Percentiles rank a stretch among this genome's conserved stretches.
Conservation (phyloP, 2,888 invertebrate species). For the Cetonia aurata region DNA sequence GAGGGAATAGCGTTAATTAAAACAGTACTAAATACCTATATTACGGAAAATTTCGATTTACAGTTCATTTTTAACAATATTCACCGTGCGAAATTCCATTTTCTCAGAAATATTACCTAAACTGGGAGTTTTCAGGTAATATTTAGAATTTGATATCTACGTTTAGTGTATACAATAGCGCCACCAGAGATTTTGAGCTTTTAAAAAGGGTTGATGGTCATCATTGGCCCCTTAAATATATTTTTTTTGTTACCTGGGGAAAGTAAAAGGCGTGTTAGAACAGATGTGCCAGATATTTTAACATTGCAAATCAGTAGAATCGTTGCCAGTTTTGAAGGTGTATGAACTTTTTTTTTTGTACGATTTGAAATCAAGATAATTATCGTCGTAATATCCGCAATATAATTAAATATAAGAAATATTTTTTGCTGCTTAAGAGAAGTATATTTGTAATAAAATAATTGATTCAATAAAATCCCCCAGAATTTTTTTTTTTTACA, state of each 20-base stretch:
- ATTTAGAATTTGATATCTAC: constrained; percentile 29
- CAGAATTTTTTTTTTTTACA: too few relatives aligned
- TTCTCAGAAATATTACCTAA: not conserved
- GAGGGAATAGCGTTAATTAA: not conserved
- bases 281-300: too few relatives aligned
- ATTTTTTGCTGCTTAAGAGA: too few relatives aligned
- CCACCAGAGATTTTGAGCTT: not conserved
- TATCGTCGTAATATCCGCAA: too few relatives aligned
- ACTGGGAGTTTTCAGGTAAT: constrained; percentile 19
- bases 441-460: too few relatives aligned
- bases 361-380: too few relatives aligned
- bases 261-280: not conserved
- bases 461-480: too few relatives aligned
- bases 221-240: not conserved
- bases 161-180: not conserved
- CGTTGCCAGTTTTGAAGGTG: too few relatives aligned
- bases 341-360: too few relatives aligned
- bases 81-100: not conserved
- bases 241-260: constrained; percentile 29
- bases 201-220: constrained; percentile 22
- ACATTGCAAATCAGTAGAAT: too few relatives aligned
- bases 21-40: constrained; percentile 1
- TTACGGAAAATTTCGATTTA: not conserved
- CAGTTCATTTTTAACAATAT: not conserved
- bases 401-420: too few relatives aligned